Conservation (phyloP, 2,113 vertebrate species). For the Cyanistes caeruleus region DNA sequence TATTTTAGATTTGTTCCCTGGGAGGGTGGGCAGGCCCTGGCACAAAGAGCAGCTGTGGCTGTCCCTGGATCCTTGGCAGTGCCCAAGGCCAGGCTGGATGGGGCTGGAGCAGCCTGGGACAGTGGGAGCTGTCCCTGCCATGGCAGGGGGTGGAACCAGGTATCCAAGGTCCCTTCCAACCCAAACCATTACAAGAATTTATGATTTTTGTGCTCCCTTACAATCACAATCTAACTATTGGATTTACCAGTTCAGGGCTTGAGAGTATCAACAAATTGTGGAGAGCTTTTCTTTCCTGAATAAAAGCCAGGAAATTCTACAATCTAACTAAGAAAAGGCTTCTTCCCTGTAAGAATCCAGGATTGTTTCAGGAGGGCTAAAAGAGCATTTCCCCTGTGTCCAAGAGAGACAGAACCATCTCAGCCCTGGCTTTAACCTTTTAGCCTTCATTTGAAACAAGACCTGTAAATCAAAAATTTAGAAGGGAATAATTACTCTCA, state of each 20-base stretch:
- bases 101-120: fast-evolving
- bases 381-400: not conserved
- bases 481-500: slow-evolving; percentile 49
- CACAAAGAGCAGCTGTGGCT: not conserved
- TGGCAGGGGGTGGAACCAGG: too few species aligned
- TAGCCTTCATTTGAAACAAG: slow-evolving; percentile 14
- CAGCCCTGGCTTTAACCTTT: not conserved
- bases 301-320: not conserved
- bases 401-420: not conserved
- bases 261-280: not conserved
- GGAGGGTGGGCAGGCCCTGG: fast-evolving
- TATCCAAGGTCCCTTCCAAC: not conserved
- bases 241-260: not conserved
- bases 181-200: not conserved
- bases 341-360: not conserved
- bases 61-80: not conserved
- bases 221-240: not conserved
- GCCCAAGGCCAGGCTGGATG: fast-evolving
- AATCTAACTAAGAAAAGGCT: not conserved
- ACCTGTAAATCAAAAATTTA: slow-evolving; percentile 50
- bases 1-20: too few species aligned
- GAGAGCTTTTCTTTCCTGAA: not conserved
- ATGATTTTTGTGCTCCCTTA: not conserved
- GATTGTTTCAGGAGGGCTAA: not conserved
- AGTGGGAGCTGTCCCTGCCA: not conserved